phyloP scores from a whole-genome alignment of 35 echinoderm and acorn worm genomes.

The Anneissia japonica region DNA sequence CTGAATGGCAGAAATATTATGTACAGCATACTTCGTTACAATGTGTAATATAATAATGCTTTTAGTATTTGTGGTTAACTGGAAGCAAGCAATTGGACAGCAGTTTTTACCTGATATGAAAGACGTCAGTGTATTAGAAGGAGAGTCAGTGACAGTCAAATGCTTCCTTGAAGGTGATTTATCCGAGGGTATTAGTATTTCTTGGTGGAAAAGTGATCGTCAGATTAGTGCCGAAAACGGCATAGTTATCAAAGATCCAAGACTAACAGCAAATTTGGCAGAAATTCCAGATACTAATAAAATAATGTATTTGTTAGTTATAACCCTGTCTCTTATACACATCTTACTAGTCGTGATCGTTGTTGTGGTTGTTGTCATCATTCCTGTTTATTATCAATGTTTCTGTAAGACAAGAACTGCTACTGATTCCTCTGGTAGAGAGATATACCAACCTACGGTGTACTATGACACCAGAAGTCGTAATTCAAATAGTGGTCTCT shows the following conservation, averaged over 20 bases:
- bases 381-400: neutral
- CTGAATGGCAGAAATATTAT: no score
- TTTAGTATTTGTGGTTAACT: neutral
- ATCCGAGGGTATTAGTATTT: neutral
- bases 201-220: neutral
- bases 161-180: neutral
- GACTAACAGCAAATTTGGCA: neutral
- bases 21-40: no score
- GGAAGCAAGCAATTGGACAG: neutral
- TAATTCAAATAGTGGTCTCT: no score
- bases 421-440: neutral
- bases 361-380: neutral
- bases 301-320: neutral
- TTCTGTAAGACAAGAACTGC: neutral
- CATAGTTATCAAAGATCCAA: neutral
- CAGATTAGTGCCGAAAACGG: neutral
- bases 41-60: no score
- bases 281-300: neutral
- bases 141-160: neutral
- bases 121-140: neutral
- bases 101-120: neutral
- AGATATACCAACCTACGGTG: neutral
- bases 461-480: neutral
- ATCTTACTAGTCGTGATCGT: neutral
- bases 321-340: neutral